Evolutionary conservation across 2,888 invertebrate genomes (phyloP).

Genomic region (Timema cristinae): DNA sequence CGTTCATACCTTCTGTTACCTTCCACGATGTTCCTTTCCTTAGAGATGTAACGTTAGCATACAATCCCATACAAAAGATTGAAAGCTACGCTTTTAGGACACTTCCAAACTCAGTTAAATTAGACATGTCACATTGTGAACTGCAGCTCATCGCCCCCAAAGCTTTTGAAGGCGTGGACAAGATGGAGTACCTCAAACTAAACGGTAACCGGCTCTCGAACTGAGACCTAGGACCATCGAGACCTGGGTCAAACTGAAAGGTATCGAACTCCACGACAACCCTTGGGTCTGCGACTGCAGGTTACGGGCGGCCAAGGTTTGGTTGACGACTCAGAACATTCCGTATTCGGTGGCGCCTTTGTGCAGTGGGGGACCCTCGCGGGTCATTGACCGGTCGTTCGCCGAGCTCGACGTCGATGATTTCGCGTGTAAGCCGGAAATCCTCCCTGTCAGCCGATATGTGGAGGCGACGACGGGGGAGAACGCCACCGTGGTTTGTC

Average conservation of each 20-base stretch:
- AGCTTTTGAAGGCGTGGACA: slow-evolving; percentile 72
- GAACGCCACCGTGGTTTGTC: slow-evolving; percentile 80
- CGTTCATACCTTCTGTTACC: slow-evolving; percentile 73
- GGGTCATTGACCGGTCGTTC: slow-evolving; percentile 68
- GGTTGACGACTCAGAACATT: slow-evolving; percentile 73
- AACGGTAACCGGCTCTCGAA: slow-evolving; percentile 74
- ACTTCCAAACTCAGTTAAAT: slow-evolving; percentile 71
- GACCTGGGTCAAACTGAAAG: slow-evolving; percentile 67
- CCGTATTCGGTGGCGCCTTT: slow-evolving; percentile 73
- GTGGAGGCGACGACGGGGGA: slow-evolving; percentile 76
- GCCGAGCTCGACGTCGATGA: slow-evolving; percentile 73
- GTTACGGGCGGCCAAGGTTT: slow-evolving; percentile 72
- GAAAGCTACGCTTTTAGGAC: slow-evolving; percentile 69
- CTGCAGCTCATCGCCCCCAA: slow-evolving; percentile 71
- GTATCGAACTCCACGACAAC: slow-evolving; percentile 80
- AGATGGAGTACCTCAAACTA: slow-evolving; percentile 72
- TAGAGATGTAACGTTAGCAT: slow-evolving; percentile 72
- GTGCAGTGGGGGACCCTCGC: slow-evolving; percentile 67
- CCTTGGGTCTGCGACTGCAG: slow-evolving; percentile 88
- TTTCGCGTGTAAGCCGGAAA: slow-evolving; percentile 79
- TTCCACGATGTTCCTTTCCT: slow-evolving; percentile 76
- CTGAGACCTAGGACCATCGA: slow-evolving; percentile 69
- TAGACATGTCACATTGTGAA: slow-evolving; percentile 80
- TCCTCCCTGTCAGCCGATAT: slow-evolving; percentile 62
- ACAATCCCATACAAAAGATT: slow-evolving; percentile 78